Conservation (phyloP, 2,797 vertebrate genomes). For the Phataginus tricuspis region DNA sequence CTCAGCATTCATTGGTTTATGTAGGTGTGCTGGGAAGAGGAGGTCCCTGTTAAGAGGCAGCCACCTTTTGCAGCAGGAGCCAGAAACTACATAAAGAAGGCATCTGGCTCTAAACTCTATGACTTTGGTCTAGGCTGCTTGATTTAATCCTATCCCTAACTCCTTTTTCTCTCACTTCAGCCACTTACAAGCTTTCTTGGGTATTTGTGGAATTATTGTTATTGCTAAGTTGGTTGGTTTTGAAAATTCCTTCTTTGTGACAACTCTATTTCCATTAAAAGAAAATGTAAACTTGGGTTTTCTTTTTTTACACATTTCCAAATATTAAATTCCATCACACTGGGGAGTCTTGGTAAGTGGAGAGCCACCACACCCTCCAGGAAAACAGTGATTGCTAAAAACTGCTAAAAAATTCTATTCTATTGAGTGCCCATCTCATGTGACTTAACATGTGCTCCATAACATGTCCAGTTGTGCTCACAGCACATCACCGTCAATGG, state of each 20-base stretch:
- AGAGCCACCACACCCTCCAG: neutral
- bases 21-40: neutral
- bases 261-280: neutral
- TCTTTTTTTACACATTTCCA: neutral
- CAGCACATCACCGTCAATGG: neutral
- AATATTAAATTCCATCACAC: neutral
- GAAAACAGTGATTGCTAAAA: neutral
- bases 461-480: neutral
- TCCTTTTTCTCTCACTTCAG: neutral
- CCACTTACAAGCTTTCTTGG: neutral
- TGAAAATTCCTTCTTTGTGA: neutral
- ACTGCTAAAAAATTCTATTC: neutral
- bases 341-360: accelerated
- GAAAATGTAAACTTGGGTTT: neutral
- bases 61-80: accelerated
- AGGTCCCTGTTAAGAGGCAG: neutral
- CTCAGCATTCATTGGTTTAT: neutral
- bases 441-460: neutral
- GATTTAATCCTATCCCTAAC: accelerated
- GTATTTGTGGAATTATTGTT: neutral
- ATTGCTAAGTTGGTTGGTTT: neutral
- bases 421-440: neutral
- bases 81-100: neutral
- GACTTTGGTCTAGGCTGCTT: neutral
- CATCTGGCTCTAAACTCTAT: neutral